Conservation (phyloP, 1,140 invertebrate genomes). For the Leptinotarsa defecta region DNA sequence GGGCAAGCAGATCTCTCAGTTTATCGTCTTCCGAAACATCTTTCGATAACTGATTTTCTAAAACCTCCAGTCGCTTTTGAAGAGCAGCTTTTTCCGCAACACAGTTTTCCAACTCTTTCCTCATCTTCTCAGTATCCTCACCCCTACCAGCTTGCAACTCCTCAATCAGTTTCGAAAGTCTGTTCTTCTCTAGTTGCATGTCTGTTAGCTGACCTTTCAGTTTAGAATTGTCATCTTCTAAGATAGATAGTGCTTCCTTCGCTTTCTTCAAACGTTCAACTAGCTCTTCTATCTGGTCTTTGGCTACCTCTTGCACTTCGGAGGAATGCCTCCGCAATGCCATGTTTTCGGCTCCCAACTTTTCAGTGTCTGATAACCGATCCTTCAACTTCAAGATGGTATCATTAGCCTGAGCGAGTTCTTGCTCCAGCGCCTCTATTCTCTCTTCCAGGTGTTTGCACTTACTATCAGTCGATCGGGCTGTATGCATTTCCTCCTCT, state of each 20-base stretch:
- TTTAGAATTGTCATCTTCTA: slow-evolving; percentile 29
- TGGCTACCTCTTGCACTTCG: slow-evolving; percentile 47
- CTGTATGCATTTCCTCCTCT: slow-evolving; percentile 36
- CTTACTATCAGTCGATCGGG: slow-evolving; percentile 33
- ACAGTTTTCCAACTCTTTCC: slow-evolving; percentile 27
- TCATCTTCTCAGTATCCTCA: slow-evolving; percentile 20
- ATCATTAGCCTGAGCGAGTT: slow-evolving; percentile 39
- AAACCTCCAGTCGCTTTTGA: slow-evolving; percentile 20
- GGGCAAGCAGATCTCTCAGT: neutral
- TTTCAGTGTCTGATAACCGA: slow-evolving; percentile 20
- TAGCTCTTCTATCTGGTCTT: slow-evolving; percentile 46
- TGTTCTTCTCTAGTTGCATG: slow-evolving; percentile 28
- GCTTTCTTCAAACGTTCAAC: slow-evolving; percentile 38
- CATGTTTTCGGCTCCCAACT: slow-evolving; percentile 39
- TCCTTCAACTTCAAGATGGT: slow-evolving; percentile 34
- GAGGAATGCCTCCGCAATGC: slow-evolving; percentile 41
- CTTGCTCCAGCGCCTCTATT: slow-evolving; percentile 32
- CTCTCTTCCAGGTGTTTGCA: slow-evolving; percentile 20
- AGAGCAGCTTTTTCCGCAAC: slow-evolving; percentile 22
- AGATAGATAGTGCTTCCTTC: slow-evolving; percentile 24
- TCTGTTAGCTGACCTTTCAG: neutral
- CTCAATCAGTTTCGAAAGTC: slow-evolving; percentile 17
- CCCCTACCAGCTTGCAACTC: slow-evolving; percentile 17
- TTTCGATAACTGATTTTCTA: slow-evolving; percentile 20
- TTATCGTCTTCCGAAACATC: neutral